Conservation (phyloP, 2,113 vertebrate species). For the Pimephales promelas region DNA sequence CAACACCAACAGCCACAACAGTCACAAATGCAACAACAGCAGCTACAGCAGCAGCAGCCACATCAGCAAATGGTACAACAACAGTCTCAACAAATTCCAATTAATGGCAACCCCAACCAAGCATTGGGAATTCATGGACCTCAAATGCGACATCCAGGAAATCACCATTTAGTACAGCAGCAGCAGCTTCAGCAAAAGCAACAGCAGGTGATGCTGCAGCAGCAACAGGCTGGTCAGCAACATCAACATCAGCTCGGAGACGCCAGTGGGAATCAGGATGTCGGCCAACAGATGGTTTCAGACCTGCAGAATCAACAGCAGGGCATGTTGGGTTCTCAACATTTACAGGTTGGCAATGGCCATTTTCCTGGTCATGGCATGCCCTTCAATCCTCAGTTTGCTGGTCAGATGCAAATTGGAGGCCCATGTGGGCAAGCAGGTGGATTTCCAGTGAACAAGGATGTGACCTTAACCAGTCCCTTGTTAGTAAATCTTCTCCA, state of each 20-base stretch:
- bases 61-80: constrained; percentile 76
- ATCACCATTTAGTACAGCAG: constrained; percentile 88
- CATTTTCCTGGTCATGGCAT: constrained; percentile 92
- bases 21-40: constrained; percentile 60
- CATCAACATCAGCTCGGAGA: constrained; percentile 85
- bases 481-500: constrained; percentile 96
- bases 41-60: constrained; percentile 39
- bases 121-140: constrained; percentile 91
- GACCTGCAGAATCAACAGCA: constrained; percentile 91
- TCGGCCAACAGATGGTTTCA: constrained; percentile 88
- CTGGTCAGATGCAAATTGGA: constrained; percentile 85
- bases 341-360: constrained; percentile 93
- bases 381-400: constrained; percentile 83
- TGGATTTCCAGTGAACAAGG: constrained; percentile 92
- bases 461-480: constrained; percentile 95
- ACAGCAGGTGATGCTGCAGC: constrained; percentile 72
- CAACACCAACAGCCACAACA: constrained; percentile 67
- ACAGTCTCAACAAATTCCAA: constrained; percentile 83
- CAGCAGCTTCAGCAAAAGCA: constrained; percentile 75
- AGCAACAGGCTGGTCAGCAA: constrained; percentile 77
- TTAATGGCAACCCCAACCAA: constrained; percentile 89
- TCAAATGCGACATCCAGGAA: constrained; percentile 84
- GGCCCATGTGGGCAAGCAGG: constrained; percentile 84
- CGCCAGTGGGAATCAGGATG: constrained; percentile 73
- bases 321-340: constrained; percentile 87